A percentile compares a stretch with the other conserved stretches of the same genome.
These are phyloP conservation scores for Atractosteus spatula DNA, from an alignment of 2,113 vertebrate species.

Conservation along the genomic window DNA sequence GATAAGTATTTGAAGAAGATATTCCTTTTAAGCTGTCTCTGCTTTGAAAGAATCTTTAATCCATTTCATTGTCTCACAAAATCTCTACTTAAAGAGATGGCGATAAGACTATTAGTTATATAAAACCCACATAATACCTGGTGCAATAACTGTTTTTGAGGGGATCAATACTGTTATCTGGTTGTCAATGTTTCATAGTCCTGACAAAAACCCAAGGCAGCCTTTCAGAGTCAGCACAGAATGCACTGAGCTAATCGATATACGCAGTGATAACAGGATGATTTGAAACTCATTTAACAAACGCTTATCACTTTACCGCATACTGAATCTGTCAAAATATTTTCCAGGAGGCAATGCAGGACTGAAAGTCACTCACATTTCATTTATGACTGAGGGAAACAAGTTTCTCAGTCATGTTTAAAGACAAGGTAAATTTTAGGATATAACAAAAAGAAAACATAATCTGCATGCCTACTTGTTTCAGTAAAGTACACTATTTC, in stretches of 20 bases:
- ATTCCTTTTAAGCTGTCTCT: constrained; percentile 7
- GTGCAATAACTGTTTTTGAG: constrained; percentile 55
- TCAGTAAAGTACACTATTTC: too few relatives aligned
- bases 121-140: constrained; percentile 43
- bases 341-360: constrained; percentile 56
- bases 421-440: too few relatives aligned
- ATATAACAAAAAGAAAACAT: too few relatives aligned
- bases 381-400: constrained; percentile 12
- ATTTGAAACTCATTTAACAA: constrained; percentile 62
- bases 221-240: constrained; percentile 53
- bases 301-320: constrained; percentile 58
- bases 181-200: constrained; percentile 66
- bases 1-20: neutral
- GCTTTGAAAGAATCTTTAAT: constrained; percentile 12
- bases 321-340: constrained; percentile 68
- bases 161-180: constrained; percentile 74
- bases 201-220: constrained; percentile 53
- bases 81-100: constrained; percentile 22
- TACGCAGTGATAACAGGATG: constrained; percentile 60
- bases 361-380: constrained; percentile 53
- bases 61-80: constrained; percentile 23
- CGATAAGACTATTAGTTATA: constrained; percentile 40
- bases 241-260: constrained; percentile 68
- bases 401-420: too few relatives aligned
- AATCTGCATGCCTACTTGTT: too few relatives aligned